Percentiles rank a stretch among this genome's conserved stretches.
phyloP scores from a whole-genome alignment of 2,113 vertebrate genomes.

The Urocynchramus pylzowi region DNA sequence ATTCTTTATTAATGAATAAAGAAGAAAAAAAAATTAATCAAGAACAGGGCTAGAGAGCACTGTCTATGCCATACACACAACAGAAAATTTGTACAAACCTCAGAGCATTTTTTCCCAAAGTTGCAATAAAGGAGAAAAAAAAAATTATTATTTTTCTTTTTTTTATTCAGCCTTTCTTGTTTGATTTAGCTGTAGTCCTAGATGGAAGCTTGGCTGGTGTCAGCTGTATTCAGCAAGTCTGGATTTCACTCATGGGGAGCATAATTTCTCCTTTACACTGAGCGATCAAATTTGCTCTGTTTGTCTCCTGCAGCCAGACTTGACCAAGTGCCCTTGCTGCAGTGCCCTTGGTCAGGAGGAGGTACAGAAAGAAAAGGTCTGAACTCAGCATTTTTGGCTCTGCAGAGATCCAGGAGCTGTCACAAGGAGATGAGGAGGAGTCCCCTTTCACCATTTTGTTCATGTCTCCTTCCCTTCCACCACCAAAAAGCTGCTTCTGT shows the following conservation, averaged over 20 bases:
- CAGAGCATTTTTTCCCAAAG: neutral
- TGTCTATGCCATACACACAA: neutral
- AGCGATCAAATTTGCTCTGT: neutral
- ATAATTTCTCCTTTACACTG: neutral
- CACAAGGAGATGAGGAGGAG: neutral
- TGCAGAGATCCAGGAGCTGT: neutral
- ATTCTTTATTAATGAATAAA: conserved; percentile 15
- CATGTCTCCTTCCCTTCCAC: neutral
- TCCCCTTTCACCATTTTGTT: neutral
- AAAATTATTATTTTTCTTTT: neutral
- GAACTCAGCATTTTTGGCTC: neutral
- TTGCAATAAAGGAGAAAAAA: neutral
- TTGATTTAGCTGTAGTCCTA: neutral
- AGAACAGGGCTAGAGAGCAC: neutral
- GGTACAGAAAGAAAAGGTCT: neutral
- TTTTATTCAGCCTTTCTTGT: neutral
- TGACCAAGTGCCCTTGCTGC: neutral
- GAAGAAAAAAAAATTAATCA: neutral
- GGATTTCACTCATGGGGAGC: neutral
- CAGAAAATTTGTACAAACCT: neutral
- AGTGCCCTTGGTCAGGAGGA: neutral
- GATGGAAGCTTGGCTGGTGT: neutral
- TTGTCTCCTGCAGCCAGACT: neutral
- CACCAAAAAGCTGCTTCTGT: neutral
- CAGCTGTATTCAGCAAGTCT: neutral